phyloP scores from a whole-genome alignment of 2,113 vertebrate genomes.

The Phyllopteryx taeniolatus region DNA sequence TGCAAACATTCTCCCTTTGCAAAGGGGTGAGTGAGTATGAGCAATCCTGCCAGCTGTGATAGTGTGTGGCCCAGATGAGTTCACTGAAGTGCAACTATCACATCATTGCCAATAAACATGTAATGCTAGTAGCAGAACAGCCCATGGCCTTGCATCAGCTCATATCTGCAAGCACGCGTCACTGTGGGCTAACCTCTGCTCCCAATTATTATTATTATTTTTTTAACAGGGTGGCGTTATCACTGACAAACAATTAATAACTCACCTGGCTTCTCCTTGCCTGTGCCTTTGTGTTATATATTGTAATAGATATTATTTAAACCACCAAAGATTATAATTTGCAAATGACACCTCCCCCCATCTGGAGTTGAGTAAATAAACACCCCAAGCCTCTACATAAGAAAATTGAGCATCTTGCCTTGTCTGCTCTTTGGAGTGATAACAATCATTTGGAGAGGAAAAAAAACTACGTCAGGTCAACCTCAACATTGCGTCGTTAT shows the following conservation, averaged over 20 bases:
- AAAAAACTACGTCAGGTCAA: no score
- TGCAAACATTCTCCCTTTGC: conserved; percentile 2
- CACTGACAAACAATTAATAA: conserved; percentile 33
- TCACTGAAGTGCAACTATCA: conserved; percentile 47
- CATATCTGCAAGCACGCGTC: conserved; percentile 41
- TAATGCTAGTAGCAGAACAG: conserved; percentile 46
- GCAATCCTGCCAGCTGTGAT: conserved; percentile 1
- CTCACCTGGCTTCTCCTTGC: background rate
- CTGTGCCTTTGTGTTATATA: background rate
- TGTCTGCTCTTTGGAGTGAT: no score
- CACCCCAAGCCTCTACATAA: no score
- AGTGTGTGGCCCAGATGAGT: conserved; percentile 52
- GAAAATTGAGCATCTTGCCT: no score
- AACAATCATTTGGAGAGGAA: no score
- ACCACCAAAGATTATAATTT: no score
- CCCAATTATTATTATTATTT: background rate
- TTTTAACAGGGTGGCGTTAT: conserved; percentile 7
- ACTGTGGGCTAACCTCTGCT: conserved; percentile 47
- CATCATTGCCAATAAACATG: conserved; percentile 56
- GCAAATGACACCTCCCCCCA: no score
- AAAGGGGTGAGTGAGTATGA: conserved; percentile 4
- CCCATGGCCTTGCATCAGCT: conserved; percentile 35
- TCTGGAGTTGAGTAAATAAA: no score
- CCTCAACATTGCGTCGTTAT: no score
- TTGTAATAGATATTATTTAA: no score